These are phyloP conservation scores for Siphamia tubifer DNA, from an alignment of 2,113 vertebrate species.

Conservation along the genomic window DNA sequence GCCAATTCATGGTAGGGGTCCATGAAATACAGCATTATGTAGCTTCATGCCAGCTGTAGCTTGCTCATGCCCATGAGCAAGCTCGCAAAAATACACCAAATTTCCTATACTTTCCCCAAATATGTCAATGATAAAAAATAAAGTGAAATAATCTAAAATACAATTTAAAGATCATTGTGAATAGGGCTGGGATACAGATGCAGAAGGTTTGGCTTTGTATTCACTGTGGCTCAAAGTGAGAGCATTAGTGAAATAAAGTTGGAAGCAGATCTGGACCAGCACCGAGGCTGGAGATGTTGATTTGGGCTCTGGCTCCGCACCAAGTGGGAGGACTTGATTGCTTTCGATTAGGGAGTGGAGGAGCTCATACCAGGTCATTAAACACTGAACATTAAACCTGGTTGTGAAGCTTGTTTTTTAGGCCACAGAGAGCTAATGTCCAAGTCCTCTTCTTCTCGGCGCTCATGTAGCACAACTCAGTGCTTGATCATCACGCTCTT, in stretches of 20 bases:
- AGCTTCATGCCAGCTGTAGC: constrained; percentile 9
- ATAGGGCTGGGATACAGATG: constrained; percentile 15
- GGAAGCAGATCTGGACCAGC: constrained; percentile 24
- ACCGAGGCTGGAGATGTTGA: constrained; percentile 45
- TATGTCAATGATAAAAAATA: background rate
- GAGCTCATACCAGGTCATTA: constrained; percentile 37
- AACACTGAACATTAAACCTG: constrained; percentile 38
- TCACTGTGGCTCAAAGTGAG: constrained; percentile 21
- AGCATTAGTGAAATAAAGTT: constrained; percentile 34
- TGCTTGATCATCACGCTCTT: background rate
- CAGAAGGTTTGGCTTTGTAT: constrained; percentile 13
- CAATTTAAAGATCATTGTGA: constrained; percentile 1
- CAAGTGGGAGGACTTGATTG: constrained; percentile 47
- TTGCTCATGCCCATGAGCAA: constrained; percentile 32
- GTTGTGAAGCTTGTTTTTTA: constrained; percentile 10
- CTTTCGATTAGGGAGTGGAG: constrained; percentile 45
- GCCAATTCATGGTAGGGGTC: constrained; percentile 51
- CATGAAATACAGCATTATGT: constrained; percentile 56
- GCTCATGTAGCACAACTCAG: constrained; percentile 13
- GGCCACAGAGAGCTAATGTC: constrained; percentile 11
- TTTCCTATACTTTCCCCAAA: constrained; percentile 14
- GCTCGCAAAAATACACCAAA: constrained; percentile 4
- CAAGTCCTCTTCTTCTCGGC: constrained; percentile 11
- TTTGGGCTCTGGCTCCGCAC: constrained; percentile 35
- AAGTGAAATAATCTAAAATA: no score